Evolutionary conservation across 2,113 vertebrate species (phyloP).

Genomic region (Sialia sialis): DNA sequence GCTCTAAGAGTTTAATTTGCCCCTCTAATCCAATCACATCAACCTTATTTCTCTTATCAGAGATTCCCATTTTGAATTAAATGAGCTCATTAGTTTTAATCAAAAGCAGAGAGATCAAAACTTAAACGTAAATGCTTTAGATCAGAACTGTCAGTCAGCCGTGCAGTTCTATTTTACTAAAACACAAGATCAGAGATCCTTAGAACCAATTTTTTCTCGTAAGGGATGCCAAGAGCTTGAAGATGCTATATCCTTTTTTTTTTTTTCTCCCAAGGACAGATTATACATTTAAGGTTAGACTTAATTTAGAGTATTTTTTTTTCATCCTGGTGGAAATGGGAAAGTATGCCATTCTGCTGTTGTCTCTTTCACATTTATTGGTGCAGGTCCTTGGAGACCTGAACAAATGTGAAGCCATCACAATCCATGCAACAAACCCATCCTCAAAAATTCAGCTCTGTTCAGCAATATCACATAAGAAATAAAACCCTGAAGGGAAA

Average conservation of each 20-base stretch:
- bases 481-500: conserved; percentile 51
- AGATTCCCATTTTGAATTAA: conserved; percentile 97
- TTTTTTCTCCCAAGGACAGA: conserved; percentile 76
- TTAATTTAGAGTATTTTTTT: conserved; percentile 74
- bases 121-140: conserved; percentile 95
- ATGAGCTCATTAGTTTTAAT: conserved; percentile 98
- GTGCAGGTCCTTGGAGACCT: conserved; percentile 67
- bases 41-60: conserved; percentile 97
- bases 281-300: conserved; percentile 85
- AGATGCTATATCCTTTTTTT: conserved; percentile 69
- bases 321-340: conserved; percentile 69
- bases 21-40: conserved; percentile 97
- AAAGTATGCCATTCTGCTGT: conserved; percentile 66
- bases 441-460: conserved; percentile 58
- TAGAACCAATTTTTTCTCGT: conserved; percentile 85
- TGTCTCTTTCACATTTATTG: conserved; percentile 72
- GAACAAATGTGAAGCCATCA: conserved; percentile 61
- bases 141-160: conserved; percentile 94
- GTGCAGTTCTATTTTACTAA: conserved; percentile 90
- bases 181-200: conserved; percentile 92
- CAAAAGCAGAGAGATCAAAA: conserved; percentile 97
- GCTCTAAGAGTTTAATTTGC: conserved; percentile 94
- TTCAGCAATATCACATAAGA: conserved; percentile 54
- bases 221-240: conserved; percentile 81
- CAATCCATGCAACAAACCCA: conserved; percentile 53